A percentile compares a stretch with the other conserved stretches of the same genome.
These are phyloP conservation scores for Zelostemma sp. DNA, from an alignment of 1,140 invertebrate species.

Conservation along the genomic window DNA sequence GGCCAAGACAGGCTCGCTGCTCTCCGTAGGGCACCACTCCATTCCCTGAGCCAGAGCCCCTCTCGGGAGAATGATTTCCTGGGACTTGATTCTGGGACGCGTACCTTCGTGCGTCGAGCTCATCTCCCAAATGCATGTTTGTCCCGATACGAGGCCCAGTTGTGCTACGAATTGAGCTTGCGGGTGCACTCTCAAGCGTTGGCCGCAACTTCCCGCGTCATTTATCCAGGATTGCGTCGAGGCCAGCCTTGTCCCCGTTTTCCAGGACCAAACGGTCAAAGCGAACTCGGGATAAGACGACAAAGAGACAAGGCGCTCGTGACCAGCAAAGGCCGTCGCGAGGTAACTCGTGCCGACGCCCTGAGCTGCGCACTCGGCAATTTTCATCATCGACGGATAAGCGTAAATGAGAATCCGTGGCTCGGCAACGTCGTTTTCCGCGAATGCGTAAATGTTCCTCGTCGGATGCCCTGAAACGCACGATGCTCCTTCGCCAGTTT, in stretches of 20 bases:
- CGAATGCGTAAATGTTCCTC: conserved; percentile 55
- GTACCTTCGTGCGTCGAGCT: conserved; percentile 3
- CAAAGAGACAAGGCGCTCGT: conserved; percentile 55
- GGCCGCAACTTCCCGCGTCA: conserved; percentile 44
- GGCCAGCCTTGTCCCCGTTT: conserved; percentile 56
- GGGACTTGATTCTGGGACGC: neutral
- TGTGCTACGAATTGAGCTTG: conserved; percentile 44
- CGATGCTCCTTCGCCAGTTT: conserved; percentile 52
- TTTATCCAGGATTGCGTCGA: conserved; percentile 44
- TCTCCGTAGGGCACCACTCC: conserved; percentile 49
- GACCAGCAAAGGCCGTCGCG: conserved; percentile 52
- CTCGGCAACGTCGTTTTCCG: conserved; percentile 52
- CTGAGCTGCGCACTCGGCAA: conserved; percentile 48
- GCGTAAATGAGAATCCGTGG: conserved; percentile 57
- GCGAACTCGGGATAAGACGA: conserved; percentile 53
- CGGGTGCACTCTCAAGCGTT: conserved; percentile 42
- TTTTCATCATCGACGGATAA: conserved; percentile 60
- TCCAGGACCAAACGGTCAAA: conserved; percentile 64
- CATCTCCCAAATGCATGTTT: conserved; percentile 56
- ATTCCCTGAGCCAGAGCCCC: conserved; percentile 30
- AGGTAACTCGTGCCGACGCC: conserved; percentile 50
- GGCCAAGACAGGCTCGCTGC: conserved; percentile 41
- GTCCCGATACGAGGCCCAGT: conserved; percentile 50
- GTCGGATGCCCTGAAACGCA: conserved; percentile 55
- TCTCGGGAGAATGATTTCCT: conserved; percentile 37